Conservation (phyloP, 2,888 invertebrate species). For the Thera britannica region DNA sequence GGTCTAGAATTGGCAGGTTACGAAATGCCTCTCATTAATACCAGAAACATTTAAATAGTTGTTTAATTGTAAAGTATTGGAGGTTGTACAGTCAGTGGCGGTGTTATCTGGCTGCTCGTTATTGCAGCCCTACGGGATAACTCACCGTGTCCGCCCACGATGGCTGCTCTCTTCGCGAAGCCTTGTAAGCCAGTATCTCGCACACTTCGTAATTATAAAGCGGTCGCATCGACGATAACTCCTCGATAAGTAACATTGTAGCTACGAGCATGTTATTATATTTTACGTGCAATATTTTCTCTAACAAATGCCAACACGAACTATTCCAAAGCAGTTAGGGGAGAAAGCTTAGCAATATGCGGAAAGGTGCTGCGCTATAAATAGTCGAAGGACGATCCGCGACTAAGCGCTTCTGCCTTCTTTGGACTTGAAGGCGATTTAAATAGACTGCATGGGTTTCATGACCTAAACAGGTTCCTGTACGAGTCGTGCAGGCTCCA, state of each 20-base stretch:
- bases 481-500: conserved; percentile 56
- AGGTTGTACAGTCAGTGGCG: conserved; percentile 31
- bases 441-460: conserved; percentile 78
- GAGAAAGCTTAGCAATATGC: conserved; percentile 35
- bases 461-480: conserved; percentile 81
- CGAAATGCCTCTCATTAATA: conserved; percentile 56
- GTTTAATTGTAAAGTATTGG: conserved; percentile 41
- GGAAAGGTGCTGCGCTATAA: conserved; percentile 52
- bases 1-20: conserved; percentile 51
- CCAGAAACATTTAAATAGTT: conserved; percentile 43
- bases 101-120: conserved; percentile 55
- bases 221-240: conserved; percentile 27
- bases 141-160: conserved; percentile 67
- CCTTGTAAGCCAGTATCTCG: conserved; percentile 23
- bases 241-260: conserved; percentile 25
- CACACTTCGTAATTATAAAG: conserved; percentile 29
- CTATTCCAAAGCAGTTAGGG: conserved; percentile 20
- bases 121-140: conserved; percentile 56
- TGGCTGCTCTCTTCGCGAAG: conserved; percentile 14
- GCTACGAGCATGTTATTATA: conserved; percentile 27
- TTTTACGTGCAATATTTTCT: conserved; percentile 31
- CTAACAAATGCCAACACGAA: conserved; percentile 24
- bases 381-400: conserved; percentile 60
- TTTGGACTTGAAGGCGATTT: conserved; percentile 68
- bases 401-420: conserved; percentile 49